Evolutionary conservation across 2,888 invertebrate genomes (phyloP).

Genomic region (Molorchus minor): DNA sequence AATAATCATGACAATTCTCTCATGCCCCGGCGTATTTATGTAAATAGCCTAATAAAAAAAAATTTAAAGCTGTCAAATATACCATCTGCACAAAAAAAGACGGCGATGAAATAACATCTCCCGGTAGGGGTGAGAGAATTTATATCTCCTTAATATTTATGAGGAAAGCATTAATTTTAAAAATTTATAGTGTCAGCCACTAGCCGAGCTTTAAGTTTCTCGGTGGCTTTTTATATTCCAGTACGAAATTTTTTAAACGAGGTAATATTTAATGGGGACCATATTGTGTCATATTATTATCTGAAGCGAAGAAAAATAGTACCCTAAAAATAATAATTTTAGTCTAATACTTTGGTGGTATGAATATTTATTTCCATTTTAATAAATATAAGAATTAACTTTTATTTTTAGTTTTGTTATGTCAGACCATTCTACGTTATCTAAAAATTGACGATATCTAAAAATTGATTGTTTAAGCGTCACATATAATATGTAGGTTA

Average conservation of each 20-base stretch:
- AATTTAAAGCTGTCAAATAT: slow-evolving; percentile 1
- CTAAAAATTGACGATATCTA: no score
- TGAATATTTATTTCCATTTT: background rate
- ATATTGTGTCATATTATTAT: no score
- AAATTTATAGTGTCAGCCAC: background rate
- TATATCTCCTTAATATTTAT: slow-evolving; percentile 2
- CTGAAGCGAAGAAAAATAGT: no score
- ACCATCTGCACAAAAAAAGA: background rate
- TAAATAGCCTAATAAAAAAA: background rate
- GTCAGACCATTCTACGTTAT: no score
- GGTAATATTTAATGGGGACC: no score
- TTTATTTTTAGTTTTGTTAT: no score
- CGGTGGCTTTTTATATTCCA: background rate
- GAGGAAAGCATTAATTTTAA: slow-evolving; percentile 2
- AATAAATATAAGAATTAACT: no score
- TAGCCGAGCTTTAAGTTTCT: background rate
- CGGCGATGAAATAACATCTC: slow-evolving; percentile 1
- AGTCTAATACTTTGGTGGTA: background rate
- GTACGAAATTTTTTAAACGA: background rate
- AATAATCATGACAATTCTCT: no score
- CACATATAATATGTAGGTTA: no score
- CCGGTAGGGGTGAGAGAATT: background rate
- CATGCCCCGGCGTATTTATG: background rate
- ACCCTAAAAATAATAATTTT: background rate
- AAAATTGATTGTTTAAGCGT: no score